Base-by-base conservation (phyloP, 1,140 invertebrate species). In the Lethrus apterus region DNA sequence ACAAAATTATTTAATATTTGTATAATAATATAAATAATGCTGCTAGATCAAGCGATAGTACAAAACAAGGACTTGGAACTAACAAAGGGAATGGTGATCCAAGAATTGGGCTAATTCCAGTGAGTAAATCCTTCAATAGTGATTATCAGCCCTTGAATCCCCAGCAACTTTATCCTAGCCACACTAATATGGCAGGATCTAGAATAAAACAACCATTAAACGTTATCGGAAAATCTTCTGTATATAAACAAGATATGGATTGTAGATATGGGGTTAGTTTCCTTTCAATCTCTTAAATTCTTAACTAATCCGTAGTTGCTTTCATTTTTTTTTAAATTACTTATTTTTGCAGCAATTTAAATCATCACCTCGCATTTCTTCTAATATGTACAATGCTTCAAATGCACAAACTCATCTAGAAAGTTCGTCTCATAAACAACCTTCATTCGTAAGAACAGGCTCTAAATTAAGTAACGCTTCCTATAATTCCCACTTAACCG, bases 201-300 rank as follows among this genome's bases (percentile, higher is more conserved):
- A 44, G 48, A 50, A 23, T 34, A 38, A 44, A 50, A 33, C 42
- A 33, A 41, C 18, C 34, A 5, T 32, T 43, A 20, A 40, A 26
- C 23, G 33, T 20, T 20, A 17, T 21, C 48, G 36, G 5, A 11
- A 50, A 50, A 50, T 31, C 47, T 49, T 38, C 32, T 50, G 48
- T 50, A 50, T 44, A 50, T 50, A 50, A 26, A n/a, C 46, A 50
- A 41, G 48, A 44, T 11, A 26, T 24, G 35, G 48, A 50, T 11
- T 36, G 48, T 50, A 50, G 35, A 50, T 50, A 50, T 41, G 48
- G 48, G 48, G 48, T 50, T 38, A 50, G 48, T 50, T 45, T 40
- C 13, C 18, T 2, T 19, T 17, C 13, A 11, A 32, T 33, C 32
- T 31, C 29, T 24, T 41, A 23, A 26, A 17, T 9, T 41, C 24